Evolutionary conservation across 2,797 vertebrate genomes (phyloP).

Genomic region (Podargus strigoides): DNA sequence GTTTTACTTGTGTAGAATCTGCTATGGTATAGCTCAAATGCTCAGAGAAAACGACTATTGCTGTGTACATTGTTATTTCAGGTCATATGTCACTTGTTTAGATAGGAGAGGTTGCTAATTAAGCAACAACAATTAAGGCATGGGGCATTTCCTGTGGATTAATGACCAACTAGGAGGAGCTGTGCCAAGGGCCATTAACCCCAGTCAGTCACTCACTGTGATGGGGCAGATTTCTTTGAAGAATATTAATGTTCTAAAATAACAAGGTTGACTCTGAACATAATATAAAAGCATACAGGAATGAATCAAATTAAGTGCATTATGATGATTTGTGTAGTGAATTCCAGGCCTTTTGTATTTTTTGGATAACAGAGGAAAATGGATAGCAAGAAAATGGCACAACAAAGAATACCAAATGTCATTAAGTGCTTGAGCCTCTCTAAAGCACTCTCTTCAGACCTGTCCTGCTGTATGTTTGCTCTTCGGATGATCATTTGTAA

Average conservation of each 20-base stretch:
- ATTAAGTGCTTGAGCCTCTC: neutral
- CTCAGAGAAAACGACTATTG: neutral
- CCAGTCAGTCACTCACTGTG: neutral
- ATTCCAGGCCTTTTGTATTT: neutral
- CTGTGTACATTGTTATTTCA: conserved; percentile 23
- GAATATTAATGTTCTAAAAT: conserved; percentile 8
- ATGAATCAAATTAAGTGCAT: neutral
- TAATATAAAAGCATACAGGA: neutral
- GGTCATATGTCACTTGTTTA: conserved; percentile 36
- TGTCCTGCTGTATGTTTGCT: neutral
- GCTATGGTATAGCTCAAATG: neutral
- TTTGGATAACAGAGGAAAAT: neutral
- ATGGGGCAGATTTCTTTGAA: conserved; percentile 1
- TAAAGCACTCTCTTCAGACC: neutral
- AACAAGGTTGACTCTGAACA: neutral
- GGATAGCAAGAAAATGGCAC: neutral
- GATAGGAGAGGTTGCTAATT: conserved; percentile 39
- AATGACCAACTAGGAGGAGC: conserved; percentile 47
- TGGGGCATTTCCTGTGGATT: conserved; percentile 40
- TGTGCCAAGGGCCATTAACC: conserved; percentile 47
- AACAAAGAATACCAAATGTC: neutral
- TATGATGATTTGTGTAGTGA: neutral
- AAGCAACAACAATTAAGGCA: conserved; percentile 63
- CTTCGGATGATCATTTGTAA: neutral
- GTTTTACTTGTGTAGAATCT: neutral